Percentiles rank a stretch among this genome's conserved stretches.
phyloP scores from a whole-genome alignment of 2,797 vertebrate species.

The Peromyscus aztecus region DNA sequence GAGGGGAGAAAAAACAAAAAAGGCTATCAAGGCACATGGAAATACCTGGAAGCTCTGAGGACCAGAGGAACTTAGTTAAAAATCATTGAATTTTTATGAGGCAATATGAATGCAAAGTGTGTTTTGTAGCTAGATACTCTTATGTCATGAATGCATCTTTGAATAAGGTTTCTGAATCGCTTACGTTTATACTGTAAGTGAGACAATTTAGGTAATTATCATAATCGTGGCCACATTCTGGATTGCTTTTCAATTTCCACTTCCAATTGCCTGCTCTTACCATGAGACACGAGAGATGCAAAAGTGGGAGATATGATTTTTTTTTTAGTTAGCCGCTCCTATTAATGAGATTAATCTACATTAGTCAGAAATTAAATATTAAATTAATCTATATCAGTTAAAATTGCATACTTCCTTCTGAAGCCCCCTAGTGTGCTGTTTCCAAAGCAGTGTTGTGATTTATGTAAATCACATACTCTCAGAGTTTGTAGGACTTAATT shows the following conservation, averaged over 20 bases:
- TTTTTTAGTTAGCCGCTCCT: constrained; percentile 64
- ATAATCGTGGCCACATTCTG: constrained; percentile 50
- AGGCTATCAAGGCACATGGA: not conserved
- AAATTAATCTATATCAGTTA: constrained; percentile 70
- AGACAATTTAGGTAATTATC: constrained; percentile 73
- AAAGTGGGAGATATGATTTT: constrained; percentile 62
- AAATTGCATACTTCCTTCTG: constrained; percentile 71
- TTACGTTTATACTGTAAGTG: constrained; percentile 27
- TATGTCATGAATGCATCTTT: constrained; percentile 44
- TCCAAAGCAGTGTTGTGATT: constrained; percentile 69
- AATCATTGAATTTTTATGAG: constrained; percentile 63
- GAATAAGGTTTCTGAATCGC: constrained; percentile 53
- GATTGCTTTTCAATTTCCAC: constrained; percentile 51
- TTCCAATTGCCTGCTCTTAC: constrained; percentile 54
- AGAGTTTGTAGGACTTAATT: constrained; percentile 68
- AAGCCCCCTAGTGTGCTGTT: constrained; percentile 61
- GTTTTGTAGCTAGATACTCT: constrained; percentile 49
- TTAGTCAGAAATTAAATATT: constrained; percentile 72
- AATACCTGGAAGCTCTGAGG: constrained; percentile 50
- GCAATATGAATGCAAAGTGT: constrained; percentile 33
- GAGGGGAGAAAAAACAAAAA: not conserved
- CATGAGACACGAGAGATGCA: not conserved
- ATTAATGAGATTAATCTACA: constrained; percentile 72
- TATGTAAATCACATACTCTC: constrained; percentile 62
- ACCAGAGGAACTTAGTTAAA: constrained; percentile 54